Percentiles rank a stretch among this genome's conserved stretches.
These are phyloP conservation scores for Potamilus streckersoni DNA, from an alignment of 1,140 invertebrate genomes.

Conservation along the genomic window DNA sequence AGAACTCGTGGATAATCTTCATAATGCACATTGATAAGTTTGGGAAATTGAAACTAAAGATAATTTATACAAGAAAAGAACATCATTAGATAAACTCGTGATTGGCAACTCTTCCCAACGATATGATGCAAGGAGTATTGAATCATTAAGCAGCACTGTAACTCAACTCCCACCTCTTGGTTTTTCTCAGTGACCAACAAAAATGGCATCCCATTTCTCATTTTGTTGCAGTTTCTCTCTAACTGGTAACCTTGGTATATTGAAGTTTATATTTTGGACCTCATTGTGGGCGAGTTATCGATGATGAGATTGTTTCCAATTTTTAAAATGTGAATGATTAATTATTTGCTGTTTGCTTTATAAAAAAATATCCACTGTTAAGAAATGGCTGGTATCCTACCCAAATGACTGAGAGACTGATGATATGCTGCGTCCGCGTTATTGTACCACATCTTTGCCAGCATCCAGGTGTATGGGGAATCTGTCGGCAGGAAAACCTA, in stretches of 20 bases:
- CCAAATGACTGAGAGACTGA: conserved; percentile 66
- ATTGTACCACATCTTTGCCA: conserved; percentile 71
- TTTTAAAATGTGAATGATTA: no score
- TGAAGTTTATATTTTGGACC: no score
- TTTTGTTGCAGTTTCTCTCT: not conserved
- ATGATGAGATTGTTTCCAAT: not conserved
- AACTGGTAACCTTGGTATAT: not conserved
- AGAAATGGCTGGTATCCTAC: conserved; percentile 9
- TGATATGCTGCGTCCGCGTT: conserved; percentile 68
- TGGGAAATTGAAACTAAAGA: no score
- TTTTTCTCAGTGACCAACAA: no score
- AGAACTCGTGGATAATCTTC: no score
- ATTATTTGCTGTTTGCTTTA: no score
- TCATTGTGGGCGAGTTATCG: not conserved
- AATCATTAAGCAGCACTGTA: no score
- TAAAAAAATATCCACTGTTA: not conserved
- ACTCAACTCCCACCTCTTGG: no score
- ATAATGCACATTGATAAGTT: no score
- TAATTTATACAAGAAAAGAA: not conserved
- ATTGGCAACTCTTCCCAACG: no score
- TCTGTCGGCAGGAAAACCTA: conserved; percentile 69
- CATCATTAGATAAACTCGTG: not conserved
- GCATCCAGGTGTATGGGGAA: conserved; percentile 66
- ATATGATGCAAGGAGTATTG: no score
- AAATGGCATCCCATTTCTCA: not conserved